Base-by-base conservation (phyloP, 2,113 vertebrate genomes). In the Melanerpes aurifrons region DNA sequence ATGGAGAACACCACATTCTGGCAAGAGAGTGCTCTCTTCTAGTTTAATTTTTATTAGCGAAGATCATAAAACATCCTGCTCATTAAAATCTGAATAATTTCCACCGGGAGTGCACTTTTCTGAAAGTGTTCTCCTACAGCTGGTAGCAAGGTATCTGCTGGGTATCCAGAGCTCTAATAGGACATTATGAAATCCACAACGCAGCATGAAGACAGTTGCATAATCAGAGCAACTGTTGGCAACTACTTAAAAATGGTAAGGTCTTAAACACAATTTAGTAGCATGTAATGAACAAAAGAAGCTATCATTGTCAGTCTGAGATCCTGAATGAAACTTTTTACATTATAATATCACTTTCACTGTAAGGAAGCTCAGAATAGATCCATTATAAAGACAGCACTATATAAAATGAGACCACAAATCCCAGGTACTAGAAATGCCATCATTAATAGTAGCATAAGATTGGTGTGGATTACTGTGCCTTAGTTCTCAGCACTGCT, bases 81-180 rank as follows among this genome's bases (percentile, higher is more conserved):
- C 68, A 92, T 95, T 94, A 95, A 93, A 93, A 91, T 83, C 77
- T 94, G 93, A 94, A 83, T 90, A 94, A 79, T 47, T 91, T 91
- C 91, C 94, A 92, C 86, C 76, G 86, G 76, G 93, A 95, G 56
- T 82, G 74, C 69, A 95, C 86, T 95, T 82, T 87, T 82, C 87
- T 82, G 76, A 57, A 95, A 88, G 63, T 88, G 59, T 90, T 94
- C 91, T 90, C 82, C 80, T 93, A 93, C 86, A 94, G 87, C 80
- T 84, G 82, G 88, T 90, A 64, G 81, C 73, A 91, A 90, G 91
- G 86, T 20, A 84, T 88, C 77, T 84, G 73, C 80, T 93, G 86
- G 90, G 73, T 92, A 94, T 94, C 93, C 67, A 88, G 70, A 91
- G 79, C 87, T 90, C 67, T 95, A 95, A 88, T 63, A 95, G 79